Base-by-base conservation (phyloP, 2,797 vertebrate species). In the Pseudochromis fuscus region DNA sequence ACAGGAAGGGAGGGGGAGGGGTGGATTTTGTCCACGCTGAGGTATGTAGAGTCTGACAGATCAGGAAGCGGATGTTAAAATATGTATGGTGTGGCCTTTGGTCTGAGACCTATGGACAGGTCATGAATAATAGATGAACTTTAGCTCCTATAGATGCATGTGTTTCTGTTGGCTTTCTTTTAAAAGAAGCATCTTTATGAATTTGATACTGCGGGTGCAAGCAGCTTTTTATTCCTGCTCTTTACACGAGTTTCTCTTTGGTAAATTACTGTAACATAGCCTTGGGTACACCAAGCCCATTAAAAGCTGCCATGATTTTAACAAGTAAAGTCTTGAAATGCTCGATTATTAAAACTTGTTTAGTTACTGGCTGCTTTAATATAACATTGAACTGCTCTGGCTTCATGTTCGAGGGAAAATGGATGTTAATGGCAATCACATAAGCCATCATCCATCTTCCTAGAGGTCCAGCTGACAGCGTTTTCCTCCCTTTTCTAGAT, bases 121-220 rank as follows among this genome's bases (percentile, higher is more conserved):
- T 4, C 53, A 78, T 90, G 62, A 83, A 88, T 88, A 77, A 90
- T 77, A 59, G 7, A 91, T 79, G 53, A 1, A 4, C n/a, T 28
- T 10, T 33, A 7, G 51, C 38, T 73, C 65, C 67, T 81, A 82
- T 79, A 63, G 70, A 79, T 76, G 7, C 24, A 51, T 77, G 55
- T 40, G 40, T 57, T 76, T 44, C 28, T 63, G 58, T 48, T 1
- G 4, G 10, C 37, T 52, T 62, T 59, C n/a, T 73, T 16, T 52
- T 45, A 13, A 63, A 74, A 61, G 48, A 50, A 75, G 42, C 16
- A 0, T 31, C 31, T 49, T 19, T 7, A 16, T 72, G 59, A 68
- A 67, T 49, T 16, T 73, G 52, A 69, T 50, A 46, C 28, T 33
- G 7, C 42, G 15, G 57, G 48, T 40, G 30, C 12, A 48, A 48